A percentile compares a stretch with the other conserved stretches of the same genome.
Evolutionary conservation across 2,888 invertebrate species (phyloP).

Genomic region (Protonemura montana): DNA sequence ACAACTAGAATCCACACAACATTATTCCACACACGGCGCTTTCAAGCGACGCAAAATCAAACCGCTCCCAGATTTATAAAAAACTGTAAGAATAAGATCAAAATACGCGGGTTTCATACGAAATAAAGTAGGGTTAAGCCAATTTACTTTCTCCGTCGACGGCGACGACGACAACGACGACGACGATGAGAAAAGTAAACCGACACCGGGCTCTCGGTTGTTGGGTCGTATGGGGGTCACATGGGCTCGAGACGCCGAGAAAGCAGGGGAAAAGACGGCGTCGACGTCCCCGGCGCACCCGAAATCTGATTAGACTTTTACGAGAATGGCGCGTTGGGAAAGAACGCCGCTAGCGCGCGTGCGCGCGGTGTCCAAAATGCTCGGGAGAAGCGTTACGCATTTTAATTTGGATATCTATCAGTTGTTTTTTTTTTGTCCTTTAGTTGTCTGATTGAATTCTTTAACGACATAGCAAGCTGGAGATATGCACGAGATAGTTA

Average conservation of each 20-base stretch:
- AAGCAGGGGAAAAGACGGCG: not conserved
- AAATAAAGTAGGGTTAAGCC: constrained; percentile 7
- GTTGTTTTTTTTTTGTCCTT: not conserved
- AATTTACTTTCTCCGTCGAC: not conserved
- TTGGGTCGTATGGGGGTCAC: not conserved
- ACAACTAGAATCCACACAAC: not conserved
- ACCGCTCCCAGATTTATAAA: not conserved
- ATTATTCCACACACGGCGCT: not conserved
- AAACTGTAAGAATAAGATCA: not conserved
- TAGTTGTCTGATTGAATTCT: not conserved
- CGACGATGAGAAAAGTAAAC: not conserved
- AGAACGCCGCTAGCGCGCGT: too few relatives aligned
- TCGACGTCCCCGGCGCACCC: not conserved
- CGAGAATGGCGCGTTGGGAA: not conserved
- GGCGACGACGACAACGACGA: not conserved
- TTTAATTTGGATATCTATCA: not conserved
- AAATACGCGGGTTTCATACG: not conserved
- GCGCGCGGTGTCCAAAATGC: not conserved
- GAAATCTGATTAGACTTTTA: constrained; percentile 12
- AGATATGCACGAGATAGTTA: not conserved
- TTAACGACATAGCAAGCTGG: not conserved
- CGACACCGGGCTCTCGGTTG: not conserved
- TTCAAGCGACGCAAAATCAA: not conserved
- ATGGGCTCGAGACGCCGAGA: not conserved
- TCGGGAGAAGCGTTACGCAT: not conserved